phyloP scores from a whole-genome alignment of 1,140 invertebrate species.

The Conus betulinus region DNA sequence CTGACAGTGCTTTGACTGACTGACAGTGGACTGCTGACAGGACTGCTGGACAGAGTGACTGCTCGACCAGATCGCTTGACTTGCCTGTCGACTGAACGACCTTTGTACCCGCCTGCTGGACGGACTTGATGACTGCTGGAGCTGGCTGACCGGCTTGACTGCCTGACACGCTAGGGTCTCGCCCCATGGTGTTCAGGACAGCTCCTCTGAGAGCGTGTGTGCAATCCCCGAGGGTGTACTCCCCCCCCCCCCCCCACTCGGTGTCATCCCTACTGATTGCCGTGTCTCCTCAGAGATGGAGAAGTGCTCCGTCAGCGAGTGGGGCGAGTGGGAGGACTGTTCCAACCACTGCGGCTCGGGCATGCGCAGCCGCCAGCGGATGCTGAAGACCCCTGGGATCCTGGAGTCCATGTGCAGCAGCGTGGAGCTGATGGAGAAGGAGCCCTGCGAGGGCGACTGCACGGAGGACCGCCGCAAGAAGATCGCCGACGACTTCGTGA shows the following conservation, averaged over 20 bases:
- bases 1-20: too few species aligned
- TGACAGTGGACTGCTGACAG: too few species aligned
- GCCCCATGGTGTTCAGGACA: too few species aligned
- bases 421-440: conserved; percentile 72
- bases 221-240: conserved; percentile 68
- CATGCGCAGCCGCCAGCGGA: conserved; percentile 75
- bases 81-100: too few species aligned
- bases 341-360: conserved; percentile 80
- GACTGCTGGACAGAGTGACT: too few species aligned
- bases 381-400: conserved; percentile 76
- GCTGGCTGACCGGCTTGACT: too few species aligned
- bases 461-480: conserved; percentile 64
- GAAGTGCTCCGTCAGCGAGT: conserved; percentile 78
- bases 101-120: too few species aligned
- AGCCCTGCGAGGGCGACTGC: conserved; percentile 74
- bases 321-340: conserved; percentile 81
- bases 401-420: conserved; percentile 75
- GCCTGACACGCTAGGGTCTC: too few species aligned
- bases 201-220: conserved; percentile 56
- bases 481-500: conserved; percentile 66
- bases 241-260: too few species aligned
- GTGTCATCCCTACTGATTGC: too few species aligned
- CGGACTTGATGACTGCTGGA: too few species aligned
- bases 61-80: too few species aligned
- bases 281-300: conserved; percentile 70